Evolutionary conservation across 2,888 invertebrate genomes (phyloP).

Genomic region (Parascotia fuliginaria): DNA sequence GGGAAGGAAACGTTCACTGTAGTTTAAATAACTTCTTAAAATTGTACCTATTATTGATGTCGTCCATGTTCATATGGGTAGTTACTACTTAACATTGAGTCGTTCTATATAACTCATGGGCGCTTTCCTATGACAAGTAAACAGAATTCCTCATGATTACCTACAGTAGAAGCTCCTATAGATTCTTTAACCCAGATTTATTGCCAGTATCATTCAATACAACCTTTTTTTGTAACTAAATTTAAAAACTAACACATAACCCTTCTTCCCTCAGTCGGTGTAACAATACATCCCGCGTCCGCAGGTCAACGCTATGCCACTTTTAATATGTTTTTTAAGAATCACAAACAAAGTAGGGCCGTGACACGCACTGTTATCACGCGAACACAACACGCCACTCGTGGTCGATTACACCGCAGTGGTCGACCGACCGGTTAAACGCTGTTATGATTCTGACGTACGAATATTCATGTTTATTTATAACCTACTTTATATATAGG

Average conservation of each 20-base stretch:
- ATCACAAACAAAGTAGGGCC: conserved; percentile 71
- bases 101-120: too few relatives aligned
- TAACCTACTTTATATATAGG: not conserved
- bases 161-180: too few relatives aligned
- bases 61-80: too few relatives aligned
- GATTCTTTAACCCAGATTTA: too few relatives aligned
- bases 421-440: conserved; percentile 7
- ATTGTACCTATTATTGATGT: too few relatives aligned
- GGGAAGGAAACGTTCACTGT: too few relatives aligned
- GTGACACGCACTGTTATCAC: conserved; percentile 57
- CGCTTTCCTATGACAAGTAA: too few relatives aligned
- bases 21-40: too few relatives aligned
- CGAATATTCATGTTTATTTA: not conserved
- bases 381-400: conserved; percentile 56
- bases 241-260: conserved; percentile 13
- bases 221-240: too few relatives aligned
- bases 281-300: conserved; percentile 31
- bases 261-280: conserved; percentile 9
- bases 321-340: conserved; percentile 76
- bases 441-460: conserved; percentile 13
- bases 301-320: conserved; percentile 51
- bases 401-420: conserved; percentile 48
- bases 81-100: too few relatives aligned
- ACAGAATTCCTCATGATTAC: too few relatives aligned
- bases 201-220: too few relatives aligned